Conservation (phyloP, 1,140 invertebrate species). For the Microplitis mediator region DNA sequence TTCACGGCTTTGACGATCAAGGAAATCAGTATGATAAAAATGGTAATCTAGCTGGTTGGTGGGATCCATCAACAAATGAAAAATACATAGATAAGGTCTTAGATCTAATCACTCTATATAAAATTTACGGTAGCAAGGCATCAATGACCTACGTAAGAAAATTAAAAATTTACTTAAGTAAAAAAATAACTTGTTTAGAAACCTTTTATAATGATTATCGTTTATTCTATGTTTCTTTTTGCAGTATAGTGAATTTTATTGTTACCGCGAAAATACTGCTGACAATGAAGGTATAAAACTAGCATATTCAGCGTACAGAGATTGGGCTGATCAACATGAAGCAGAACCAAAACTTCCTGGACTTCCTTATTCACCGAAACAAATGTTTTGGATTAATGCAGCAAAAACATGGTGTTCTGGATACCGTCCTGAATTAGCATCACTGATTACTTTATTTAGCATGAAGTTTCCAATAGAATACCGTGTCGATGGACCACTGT, state of each 20-base stretch:
- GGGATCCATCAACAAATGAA: conserved; percentile 75
- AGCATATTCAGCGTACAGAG: conserved; percentile 81
- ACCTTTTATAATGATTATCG: not conserved
- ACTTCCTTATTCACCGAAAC: conserved; percentile 1
- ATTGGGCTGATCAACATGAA: conserved; percentile 71
- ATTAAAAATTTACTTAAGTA: not conserved
- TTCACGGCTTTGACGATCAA: conserved; percentile 91
- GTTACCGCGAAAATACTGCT: conserved; percentile 90
- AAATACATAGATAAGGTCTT: conserved; percentile 78
- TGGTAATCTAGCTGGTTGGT: conserved; percentile 87
- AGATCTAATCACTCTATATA: conserved; percentile 89
- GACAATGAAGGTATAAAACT: conserved; percentile 90
- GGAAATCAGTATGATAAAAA: conserved; percentile 89
- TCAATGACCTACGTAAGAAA: conserved; percentile 70
- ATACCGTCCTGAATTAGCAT: conserved; percentile 70
- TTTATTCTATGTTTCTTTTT: conserved; percentile 25
- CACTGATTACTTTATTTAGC: conserved; percentile 72
- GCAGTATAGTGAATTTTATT: conserved; percentile 85
- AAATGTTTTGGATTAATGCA: conserved; percentile 39
- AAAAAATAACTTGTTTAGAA: not conserved
- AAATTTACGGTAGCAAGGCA: conserved; percentile 77
- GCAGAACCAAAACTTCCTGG: conserved; percentile 69
- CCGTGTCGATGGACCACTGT: conserved; percentile 26
- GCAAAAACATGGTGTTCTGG: conserved; percentile 62
- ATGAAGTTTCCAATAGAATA: conserved; percentile 71